phyloP scores from a whole-genome alignment of 2,888 invertebrate genomes.

The Philereme vetulata region DNA sequence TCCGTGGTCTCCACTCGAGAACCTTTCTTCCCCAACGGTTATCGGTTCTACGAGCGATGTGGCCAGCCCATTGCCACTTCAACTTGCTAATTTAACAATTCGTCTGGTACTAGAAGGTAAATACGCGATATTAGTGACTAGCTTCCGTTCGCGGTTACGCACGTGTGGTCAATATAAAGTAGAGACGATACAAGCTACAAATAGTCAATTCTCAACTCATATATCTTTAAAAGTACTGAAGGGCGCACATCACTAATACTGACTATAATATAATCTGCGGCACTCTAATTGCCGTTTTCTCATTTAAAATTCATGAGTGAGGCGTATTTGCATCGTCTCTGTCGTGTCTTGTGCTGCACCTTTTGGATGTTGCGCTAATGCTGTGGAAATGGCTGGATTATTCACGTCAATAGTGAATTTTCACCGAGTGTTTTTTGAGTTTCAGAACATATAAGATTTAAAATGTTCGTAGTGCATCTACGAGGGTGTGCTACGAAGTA shows the following conservation, averaged over 20 bases:
- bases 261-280: constrained; percentile 12
- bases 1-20: no score
- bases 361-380: constrained; percentile 19
- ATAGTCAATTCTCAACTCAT: no score
- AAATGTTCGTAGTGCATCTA: neutral
- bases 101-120: no score
- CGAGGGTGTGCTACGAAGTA: neutral
- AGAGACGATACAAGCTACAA: no score
- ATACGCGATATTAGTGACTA: no score
- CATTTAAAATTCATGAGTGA: constrained; percentile 30
- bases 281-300: constrained; percentile 19
- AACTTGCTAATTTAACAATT: no score
- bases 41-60: no score
- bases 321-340: constrained; percentile 27
- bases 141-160: no score
- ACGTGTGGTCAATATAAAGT: no score
- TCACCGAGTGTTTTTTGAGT: neutral
- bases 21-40: no score
- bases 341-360: constrained; percentile 20
- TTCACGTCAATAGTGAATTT: constrained; percentile 9
- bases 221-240: neutral
- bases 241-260: constrained; percentile 2
- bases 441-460: neutral
- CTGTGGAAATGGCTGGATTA: constrained; percentile 9
- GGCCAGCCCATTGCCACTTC: no score